Percentiles rank a stretch among this genome's conserved stretches.
Evolutionary conservation across 2,113 vertebrate genomes (phyloP).

Genomic region (Rattus norvegicus): GRCr8 NC_086029.1:69251501-69252000

Average conservation of each 20-base stretch:
- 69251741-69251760: neutral
- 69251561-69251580: neutral
- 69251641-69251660: neutral
- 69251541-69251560: neutral
- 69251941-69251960: too few relatives aligned
- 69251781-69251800: neutral
- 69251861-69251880: neutral
- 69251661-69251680: neutral
- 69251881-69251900: too few relatives aligned
- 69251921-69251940: too few relatives aligned
- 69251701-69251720: conserved; percentile 11
- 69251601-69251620: neutral
- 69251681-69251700: neutral
- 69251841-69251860: neutral
- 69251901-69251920: too few relatives aligned
- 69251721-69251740: neutral
- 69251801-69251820: neutral
- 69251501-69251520: neutral
- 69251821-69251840: neutral
- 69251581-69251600: neutral
- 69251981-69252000: too few relatives aligned
- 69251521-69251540: neutral
- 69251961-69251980: too few relatives aligned
- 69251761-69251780: neutral
- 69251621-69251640: neutral